phyloP scores from a whole-genome alignment of 2,113 vertebrate species.

The Kryptolebias marmoratus region DNA sequence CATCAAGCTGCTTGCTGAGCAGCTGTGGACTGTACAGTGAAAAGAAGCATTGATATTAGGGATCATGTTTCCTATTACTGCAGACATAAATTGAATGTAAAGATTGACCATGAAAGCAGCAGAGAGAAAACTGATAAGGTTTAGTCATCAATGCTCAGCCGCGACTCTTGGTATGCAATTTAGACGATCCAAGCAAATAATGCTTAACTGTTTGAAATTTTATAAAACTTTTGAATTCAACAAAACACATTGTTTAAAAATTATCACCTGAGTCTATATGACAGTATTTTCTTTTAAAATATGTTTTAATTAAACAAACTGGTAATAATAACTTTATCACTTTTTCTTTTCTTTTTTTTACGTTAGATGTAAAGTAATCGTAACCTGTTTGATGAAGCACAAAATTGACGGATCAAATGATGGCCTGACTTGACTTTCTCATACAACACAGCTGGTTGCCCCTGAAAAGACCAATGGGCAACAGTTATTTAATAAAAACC shows the following conservation, averaged over 20 bases:
- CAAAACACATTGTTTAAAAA: not conserved
- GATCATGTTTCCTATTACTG: constrained; percentile 64
- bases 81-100: constrained; percentile 70
- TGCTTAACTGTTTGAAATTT: not conserved
- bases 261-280: not conserved
- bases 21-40: constrained; percentile 64
- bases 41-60: constrained; percentile 66
- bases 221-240: too few relatives aligned
- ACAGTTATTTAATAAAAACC: constrained; percentile 60
- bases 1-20: constrained; percentile 58
- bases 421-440: constrained; percentile 44
- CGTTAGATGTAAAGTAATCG: not conserved
- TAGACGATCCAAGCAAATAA: constrained; percentile 19
- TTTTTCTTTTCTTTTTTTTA: not conserved
- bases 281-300: not conserved
- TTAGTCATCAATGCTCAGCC: not conserved
- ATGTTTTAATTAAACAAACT: not conserved
- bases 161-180: constrained; percentile 27
- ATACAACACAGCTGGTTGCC: constrained; percentile 65
- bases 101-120: constrained; percentile 62
- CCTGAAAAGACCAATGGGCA: constrained; percentile 54
- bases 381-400: constrained; percentile 16
- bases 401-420: constrained; percentile 22
- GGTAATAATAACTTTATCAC: not conserved
- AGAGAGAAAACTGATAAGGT: constrained; percentile 12